Base-by-base conservation (phyloP, 2,113 vertebrate genomes). In the Parus major region DNA sequence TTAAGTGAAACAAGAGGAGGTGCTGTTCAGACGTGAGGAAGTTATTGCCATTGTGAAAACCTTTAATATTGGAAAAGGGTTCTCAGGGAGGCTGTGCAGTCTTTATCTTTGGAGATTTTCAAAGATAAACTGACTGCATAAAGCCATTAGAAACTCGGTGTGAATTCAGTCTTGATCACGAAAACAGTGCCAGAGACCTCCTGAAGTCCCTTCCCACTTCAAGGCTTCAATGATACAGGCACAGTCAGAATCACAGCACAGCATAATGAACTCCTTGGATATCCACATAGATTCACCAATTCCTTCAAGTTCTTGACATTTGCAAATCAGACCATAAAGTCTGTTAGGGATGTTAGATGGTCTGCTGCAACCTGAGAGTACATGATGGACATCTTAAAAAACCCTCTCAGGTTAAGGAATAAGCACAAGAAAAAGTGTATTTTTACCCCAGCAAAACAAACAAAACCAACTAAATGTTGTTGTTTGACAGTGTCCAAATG, bases 1-100 rank as follows among this genome's bases (percentile, higher is more conserved):
- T 57, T 47, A 27, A 27, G 18, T 10, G 44, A 31, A 68, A 21
- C 0, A 0, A 22, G 5, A 24, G 3, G 4, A n/a, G 12, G 3
- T 17, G 82, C 18, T 41, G 44, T 44, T 47, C 25, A 56, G 29
- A n/a, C 20, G 25, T 8, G 35, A 46, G 29, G 33, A 86, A 65
- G 9, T 52, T 42, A 24, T 15, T 1, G 2, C 16, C 57, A 23
- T 3, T 57, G 15, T 22, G 33, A 91, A 91, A 88, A 63, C 25
- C 60, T 35, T 57, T 27, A 42, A 5, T 23, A 47, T 13, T 60
- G 52, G 12, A 60, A 64, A 76, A 68, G 9, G 11, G 41, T 84
- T 57, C 15, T 23, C 63, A 90, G 9, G 9, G n/a, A 88, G n/a
- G 20, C n/a, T 59, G 18, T 41, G 16, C 31, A 72, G 42, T 31